Conservation (phyloP, 2,888 invertebrate species). For the Eristalinus sepulchralis region DNA sequence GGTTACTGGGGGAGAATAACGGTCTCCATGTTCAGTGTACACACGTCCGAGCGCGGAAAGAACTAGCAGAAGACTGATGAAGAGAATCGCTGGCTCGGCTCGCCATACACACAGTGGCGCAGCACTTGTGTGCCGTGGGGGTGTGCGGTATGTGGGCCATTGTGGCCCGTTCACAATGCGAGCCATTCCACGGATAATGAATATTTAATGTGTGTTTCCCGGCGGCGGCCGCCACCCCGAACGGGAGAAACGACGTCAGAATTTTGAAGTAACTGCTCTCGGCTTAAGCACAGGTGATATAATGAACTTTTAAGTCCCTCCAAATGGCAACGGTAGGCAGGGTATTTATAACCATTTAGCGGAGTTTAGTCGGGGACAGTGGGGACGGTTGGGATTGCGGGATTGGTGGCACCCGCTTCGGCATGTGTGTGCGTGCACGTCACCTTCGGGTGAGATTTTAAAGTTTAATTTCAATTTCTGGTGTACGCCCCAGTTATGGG, state of each 20-base stretch:
- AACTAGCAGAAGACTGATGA: slow-evolving; percentile 46
- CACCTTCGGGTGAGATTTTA: neutral
- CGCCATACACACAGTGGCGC: neutral
- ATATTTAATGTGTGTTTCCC: slow-evolving; percentile 29
- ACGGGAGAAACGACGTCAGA: slow-evolving; percentile 34
- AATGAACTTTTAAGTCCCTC: slow-evolving; percentile 26
- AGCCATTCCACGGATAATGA: slow-evolving; percentile 17
- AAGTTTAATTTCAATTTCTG: neutral
- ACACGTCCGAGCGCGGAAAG: slow-evolving; percentile 41
- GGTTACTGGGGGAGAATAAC: slow-evolving; percentile 8
- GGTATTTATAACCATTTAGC: neutral
- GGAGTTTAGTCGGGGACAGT: neutral
- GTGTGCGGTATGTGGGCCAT: slow-evolving; percentile 31
- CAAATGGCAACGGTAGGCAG: neutral
- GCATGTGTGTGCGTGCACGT: neutral
- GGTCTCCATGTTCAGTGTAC: slow-evolving; percentile 7
- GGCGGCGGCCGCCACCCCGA: neutral
- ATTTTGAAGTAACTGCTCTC: slow-evolving; percentile 17
- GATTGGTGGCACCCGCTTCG: neutral
- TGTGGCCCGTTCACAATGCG: slow-evolving; percentile 52
- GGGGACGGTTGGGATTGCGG: neutral
- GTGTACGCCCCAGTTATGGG: neutral
- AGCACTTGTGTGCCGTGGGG: neutral
- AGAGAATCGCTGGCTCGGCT: slow-evolving; percentile 11
- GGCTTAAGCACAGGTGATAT: slow-evolving; percentile 16